Evolutionary conservation across 2,888 invertebrate genomes (phyloP), one percentile per base, ranked within the genome.

Genomic region (Drepanosiphum platanoidis): DNA sequence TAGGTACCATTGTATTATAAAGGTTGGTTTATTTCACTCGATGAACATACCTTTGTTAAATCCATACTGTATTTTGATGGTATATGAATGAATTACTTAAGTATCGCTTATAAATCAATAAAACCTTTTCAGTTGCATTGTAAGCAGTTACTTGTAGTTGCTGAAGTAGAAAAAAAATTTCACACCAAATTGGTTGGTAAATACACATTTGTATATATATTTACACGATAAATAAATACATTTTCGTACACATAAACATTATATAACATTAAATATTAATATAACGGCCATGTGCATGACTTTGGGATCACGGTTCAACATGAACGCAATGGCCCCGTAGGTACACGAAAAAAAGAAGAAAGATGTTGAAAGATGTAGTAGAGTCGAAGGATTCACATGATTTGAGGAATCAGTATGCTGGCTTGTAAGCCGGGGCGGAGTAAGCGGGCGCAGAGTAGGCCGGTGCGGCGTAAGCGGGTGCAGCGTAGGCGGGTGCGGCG

Each of bases 241-340:
- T 52, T 52, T 27, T 18, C 30, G 72, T 72, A 46, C 30, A 2
- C 1, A 72, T 32, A 46, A 30, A 18, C 30, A 42, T 46, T 8
- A n/a, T n/a, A n/a, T n/a, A n/a, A n/a, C n/a, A n/a, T n/a, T n/a
- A n/a, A 46, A 72, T 30, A 72, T 22, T 27, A 30, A 30, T 46
- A 46, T 11, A 8, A n/a, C 13, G 72, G 46, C 22, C 30, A 46
- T 30, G 27, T 46, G 22, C 27, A 18, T 42, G 30, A 34, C 75
- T 58, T 58, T 34, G 22, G 0, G 2, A 58, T 15, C 36, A 27
- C 18, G 75, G 39, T 78, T 64, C 72, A 39, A 71, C 58, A 39
- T 74, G 71, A 72, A 71, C 83, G n/a, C 46, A 81, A 39, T 22
- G 79, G 42, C 22, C 15, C 70, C 72, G 82, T n/a, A 30, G 72